These are phyloP conservation scores for Oegoconia quadripuncta DNA, from an alignment of 2,888 invertebrate species.

Conservation along the genomic window DNA sequence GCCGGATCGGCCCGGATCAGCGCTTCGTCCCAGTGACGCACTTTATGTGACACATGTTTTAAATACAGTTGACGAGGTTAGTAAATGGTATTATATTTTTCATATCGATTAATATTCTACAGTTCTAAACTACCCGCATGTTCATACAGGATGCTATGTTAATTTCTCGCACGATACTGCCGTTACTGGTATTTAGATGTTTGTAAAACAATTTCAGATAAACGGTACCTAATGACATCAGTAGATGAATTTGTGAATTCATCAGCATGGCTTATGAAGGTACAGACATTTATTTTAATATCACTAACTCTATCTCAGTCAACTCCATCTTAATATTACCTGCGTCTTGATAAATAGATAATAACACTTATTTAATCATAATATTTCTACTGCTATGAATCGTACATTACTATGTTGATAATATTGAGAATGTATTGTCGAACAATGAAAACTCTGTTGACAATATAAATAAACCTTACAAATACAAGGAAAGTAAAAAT, in stretches of 20 bases:
- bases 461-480: too few relatives aligned
- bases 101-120: background rate
- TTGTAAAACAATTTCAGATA: conserved; percentile 40
- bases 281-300: conserved; percentile 28
- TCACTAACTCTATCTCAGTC: conserved; percentile 1
- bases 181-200: background rate
- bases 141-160: background rate
- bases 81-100: conserved; percentile 30
- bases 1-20: conserved; percentile 34
- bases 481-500: too few relatives aligned
- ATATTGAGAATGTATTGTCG: too few relatives aligned
- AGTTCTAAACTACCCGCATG: background rate
- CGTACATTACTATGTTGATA: too few relatives aligned
- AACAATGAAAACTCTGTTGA: too few relatives aligned
- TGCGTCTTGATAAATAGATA: too few relatives aligned
- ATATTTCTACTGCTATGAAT: too few relatives aligned
- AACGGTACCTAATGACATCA: conserved; percentile 52
- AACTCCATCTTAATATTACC: too few relatives aligned
- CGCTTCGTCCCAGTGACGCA: conserved; percentile 35
- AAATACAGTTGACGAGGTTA: conserved; percentile 46
- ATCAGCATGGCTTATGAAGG: conserved; percentile 72
- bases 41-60: conserved; percentile 22
- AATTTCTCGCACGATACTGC: too few relatives aligned
- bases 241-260: conserved; percentile 73
- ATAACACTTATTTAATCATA: too few relatives aligned